Percentiles rank a stretch among this genome's conserved stretches.
phyloP scores from a whole-genome alignment of 2,888 invertebrate genomes.

The Physocephala rufipes region DNA sequence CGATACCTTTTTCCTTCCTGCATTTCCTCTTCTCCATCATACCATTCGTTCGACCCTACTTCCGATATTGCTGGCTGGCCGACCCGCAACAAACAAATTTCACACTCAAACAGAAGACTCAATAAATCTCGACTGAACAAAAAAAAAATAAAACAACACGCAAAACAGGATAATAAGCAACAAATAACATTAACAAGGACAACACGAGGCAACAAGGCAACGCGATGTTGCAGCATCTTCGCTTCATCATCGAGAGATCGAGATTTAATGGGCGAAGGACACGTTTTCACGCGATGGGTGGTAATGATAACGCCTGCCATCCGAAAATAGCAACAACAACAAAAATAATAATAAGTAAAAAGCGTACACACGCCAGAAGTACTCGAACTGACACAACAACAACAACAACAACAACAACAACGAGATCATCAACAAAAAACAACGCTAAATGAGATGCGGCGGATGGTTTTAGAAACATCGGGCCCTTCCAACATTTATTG shows the following conservation, averaged over 20 bases:
- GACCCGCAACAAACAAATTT: constrained; percentile 19
- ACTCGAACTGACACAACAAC: neutral
- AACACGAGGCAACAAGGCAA: neutral
- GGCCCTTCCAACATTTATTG: constrained; percentile 11
- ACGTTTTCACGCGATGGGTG: constrained; percentile 46
- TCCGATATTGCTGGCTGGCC: neutral
- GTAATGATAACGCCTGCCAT: constrained; percentile 26
- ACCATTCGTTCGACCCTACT: neutral
- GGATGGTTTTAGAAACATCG: too few relatives aligned
- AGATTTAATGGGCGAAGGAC: constrained; percentile 39
- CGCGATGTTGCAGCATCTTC: too few relatives aligned
- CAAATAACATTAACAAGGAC: constrained; percentile 32
- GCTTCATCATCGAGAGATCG: too few relatives aligned
- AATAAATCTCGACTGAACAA: constrained; percentile 22
- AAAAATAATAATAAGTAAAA: neutral
- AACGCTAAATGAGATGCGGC: too few relatives aligned
- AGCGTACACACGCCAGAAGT: neutral
- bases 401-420: too few relatives aligned
- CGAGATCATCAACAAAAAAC: neutral
- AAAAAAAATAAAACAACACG: neutral
- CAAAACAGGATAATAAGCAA: constrained; percentile 27
- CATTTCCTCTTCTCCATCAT: neutral
- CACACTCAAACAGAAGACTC: constrained; percentile 31
- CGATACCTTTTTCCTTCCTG: neutral
- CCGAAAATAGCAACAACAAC: neutral